phyloP scores from a whole-genome alignment of 2,888 invertebrate genomes.

The Erebia aethiops region DNA sequence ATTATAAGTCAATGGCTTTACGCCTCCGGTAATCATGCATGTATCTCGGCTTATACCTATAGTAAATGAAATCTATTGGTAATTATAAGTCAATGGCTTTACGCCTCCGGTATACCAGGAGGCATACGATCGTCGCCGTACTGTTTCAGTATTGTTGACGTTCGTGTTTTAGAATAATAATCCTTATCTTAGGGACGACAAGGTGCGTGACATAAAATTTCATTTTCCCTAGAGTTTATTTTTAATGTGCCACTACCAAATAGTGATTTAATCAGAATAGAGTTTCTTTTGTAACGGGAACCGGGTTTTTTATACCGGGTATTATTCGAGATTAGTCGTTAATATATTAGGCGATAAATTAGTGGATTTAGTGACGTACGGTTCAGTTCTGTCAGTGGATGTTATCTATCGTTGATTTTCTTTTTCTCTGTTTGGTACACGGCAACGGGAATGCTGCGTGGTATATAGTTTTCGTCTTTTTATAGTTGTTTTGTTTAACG shows the following conservation, averaged over 20 bases:
- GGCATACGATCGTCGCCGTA: too few species aligned
- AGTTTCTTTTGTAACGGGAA: slow-evolving; percentile 32
- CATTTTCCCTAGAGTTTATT: slow-evolving; percentile 31
- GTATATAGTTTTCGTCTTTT: slow-evolving; percentile 1
- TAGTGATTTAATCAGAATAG: slow-evolving; percentile 42
- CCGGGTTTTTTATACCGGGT: slow-evolving; percentile 33
- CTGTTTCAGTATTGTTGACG: too few species aligned
- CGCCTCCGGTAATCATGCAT: slow-evolving; percentile 45
- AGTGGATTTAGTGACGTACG: slow-evolving; percentile 41
- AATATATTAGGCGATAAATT: slow-evolving; percentile 41
- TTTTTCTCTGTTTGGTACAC: slow-evolving; percentile 15
- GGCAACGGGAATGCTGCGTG: slow-evolving; percentile 14
- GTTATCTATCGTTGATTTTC: slow-evolving; percentile 30
- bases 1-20: slow-evolving; percentile 42
- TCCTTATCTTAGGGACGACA: too few species aligned
- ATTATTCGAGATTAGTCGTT: slow-evolving; percentile 37
- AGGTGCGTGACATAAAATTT: too few species aligned
- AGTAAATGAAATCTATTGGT: too few species aligned
- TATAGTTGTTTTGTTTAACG: slow-evolving; percentile 1
- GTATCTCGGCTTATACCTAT: too few species aligned
- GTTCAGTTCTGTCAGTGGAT: slow-evolving; percentile 40
- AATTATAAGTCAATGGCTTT: too few species aligned
- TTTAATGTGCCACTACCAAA: slow-evolving; percentile 32
- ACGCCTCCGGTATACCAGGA: too few species aligned
- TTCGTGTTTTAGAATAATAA: too few species aligned